Evolutionary conservation across 2,113 vertebrate genomes (phyloP).

Genomic region (Melospiza georgiana): DNA sequence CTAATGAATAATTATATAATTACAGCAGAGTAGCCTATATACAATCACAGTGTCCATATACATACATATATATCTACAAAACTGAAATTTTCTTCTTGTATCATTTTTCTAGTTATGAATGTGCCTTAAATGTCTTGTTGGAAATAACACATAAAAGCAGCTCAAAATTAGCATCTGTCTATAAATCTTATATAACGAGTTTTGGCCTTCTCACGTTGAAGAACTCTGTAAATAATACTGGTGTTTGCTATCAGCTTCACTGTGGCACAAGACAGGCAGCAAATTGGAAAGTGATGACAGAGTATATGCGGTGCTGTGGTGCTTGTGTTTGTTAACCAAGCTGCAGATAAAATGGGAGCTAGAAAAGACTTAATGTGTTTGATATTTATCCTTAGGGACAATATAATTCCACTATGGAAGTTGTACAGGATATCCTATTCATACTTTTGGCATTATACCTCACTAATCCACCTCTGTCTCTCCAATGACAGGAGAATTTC

Average conservation of each 20-base stretch:
- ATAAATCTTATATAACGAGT: background rate
- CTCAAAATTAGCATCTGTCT: background rate
- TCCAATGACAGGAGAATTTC: background rate
- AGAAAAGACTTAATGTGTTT: background rate
- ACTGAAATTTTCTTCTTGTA: background rate
- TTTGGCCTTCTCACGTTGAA: background rate
- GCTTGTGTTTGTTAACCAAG: background rate
- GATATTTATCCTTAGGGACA: background rate
- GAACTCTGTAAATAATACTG: background rate
- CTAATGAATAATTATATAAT: background rate
- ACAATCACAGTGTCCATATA: background rate
- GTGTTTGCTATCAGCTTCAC: background rate
- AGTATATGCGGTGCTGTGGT: background rate
- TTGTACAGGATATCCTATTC: background rate
- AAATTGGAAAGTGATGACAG: background rate
- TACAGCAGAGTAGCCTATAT: background rate
- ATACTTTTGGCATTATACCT: background rate
- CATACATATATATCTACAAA: background rate
- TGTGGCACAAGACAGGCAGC: background rate
- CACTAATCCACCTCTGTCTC: background rate
- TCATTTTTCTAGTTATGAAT: background rate
- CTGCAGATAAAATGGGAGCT: background rate
- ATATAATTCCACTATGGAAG: fast-evolving
- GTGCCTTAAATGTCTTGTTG: background rate
- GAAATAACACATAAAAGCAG: background rate